Evolutionary conservation across 2,888 invertebrate genomes (phyloP), one percentile per base, ranked within the genome.

Genomic region (Brachycybe producta): DNA sequence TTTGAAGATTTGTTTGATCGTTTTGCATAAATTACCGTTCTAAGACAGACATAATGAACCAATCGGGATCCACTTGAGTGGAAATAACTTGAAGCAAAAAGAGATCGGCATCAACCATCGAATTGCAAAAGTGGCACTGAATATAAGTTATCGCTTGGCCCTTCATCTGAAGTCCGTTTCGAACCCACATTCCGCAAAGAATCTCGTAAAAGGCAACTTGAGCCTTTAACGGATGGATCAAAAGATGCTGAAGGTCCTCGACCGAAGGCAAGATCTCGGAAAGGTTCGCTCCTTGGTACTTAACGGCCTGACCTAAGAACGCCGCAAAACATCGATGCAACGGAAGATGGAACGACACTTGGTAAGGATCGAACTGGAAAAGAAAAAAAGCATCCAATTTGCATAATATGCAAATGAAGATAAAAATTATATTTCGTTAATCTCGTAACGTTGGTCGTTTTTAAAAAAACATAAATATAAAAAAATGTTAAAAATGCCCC

Each of bases 111-210:
- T 97, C 95, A 11, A 92, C 88, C 88, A 95, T 92, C 11, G 92
- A 92, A 71, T 94, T 94, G 72, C 94, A 95, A 72, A 97, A 95
- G 71, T 95, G 94, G 60, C 91, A 91, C 70, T 97, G 95, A 62
- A 94, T 88, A 70, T 97, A 97, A 17, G 94, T 92, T 92, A 94
- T 94, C 30, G 92, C 92, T 70, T 97, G 95, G n/a, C 94, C 94
- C 68, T 88, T 90, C 64, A 97, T 94, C 73, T 94, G 94, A 8
- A 92, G 74, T 0, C 95, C 97, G 70, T 95, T 97, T 56, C 95
- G 79, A 47, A 92, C 90, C 95, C 95, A 97, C 63, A 94, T 76
- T 7, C 88, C 88, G 54, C 84, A 83, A 53, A 91, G 74, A 61
- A 97, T 91, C 75, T 95, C 95, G 67, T 92, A 86, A 69, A 91